Conservation (phyloP, 2,113 vertebrate species). For the Microcebus lehilahytsara region DNA sequence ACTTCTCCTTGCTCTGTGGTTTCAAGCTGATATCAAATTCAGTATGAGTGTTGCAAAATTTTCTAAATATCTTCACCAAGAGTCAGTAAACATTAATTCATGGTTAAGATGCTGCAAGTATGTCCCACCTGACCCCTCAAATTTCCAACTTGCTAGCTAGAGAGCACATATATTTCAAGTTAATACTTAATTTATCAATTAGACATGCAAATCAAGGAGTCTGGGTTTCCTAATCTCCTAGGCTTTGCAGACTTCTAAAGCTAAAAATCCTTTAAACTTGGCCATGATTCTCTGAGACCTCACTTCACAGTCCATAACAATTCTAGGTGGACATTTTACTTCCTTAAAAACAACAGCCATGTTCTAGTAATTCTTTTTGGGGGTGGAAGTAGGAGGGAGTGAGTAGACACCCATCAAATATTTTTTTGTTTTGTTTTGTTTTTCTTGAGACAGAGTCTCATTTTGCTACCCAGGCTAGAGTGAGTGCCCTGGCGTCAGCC, state of each 20-base stretch:
- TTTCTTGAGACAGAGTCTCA: too few relatives aligned
- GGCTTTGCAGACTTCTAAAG: background rate
- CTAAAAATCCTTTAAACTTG: background rate
- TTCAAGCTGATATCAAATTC: background rate
- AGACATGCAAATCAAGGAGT: background rate
- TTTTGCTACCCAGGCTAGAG: too few relatives aligned
- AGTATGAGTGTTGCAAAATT: background rate
- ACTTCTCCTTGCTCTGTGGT: background rate
- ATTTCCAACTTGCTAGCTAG: background rate
- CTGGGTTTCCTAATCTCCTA: background rate
- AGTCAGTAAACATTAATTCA: background rate
- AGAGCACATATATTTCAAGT: background rate
- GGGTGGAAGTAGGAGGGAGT: accelerated
- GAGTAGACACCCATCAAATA: background rate
- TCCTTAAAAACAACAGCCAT: background rate
- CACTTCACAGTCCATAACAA: background rate
- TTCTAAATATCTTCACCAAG: background rate
- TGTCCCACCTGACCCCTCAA: background rate
- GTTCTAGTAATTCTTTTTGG: background rate
- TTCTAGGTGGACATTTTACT: background rate
- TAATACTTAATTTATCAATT: background rate
- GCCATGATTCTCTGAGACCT: background rate
- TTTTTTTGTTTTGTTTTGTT: background rate
- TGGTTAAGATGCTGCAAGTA: background rate
- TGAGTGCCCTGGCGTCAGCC: too few relatives aligned